Conservation (phyloP, 2,888 invertebrate species). For the Petrophora chlorosata region DNA sequence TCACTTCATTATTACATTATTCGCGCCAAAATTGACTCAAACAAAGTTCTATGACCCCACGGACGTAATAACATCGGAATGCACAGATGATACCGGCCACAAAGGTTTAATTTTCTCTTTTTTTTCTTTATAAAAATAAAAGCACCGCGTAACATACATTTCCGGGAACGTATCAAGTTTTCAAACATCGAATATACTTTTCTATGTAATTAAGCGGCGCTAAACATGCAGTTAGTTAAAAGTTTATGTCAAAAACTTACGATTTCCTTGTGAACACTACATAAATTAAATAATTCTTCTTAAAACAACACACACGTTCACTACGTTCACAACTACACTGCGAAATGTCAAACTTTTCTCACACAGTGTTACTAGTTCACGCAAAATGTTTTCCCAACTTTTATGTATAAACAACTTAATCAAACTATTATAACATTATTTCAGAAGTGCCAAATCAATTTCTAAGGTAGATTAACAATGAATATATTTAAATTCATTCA, state of each 20-base stretch:
- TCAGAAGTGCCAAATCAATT: no score
- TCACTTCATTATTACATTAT: conserved; percentile 29
- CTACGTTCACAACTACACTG: conserved; percentile 69
- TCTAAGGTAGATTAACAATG: no score
- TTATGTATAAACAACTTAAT: neutral
- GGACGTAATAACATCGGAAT: conserved; percentile 76
- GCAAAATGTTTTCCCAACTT: conserved; percentile 38
- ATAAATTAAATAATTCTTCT: conserved; percentile 64
- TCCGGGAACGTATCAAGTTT: conserved; percentile 56
- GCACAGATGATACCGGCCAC: conserved; percentile 72
- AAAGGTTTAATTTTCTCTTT: conserved; percentile 71
- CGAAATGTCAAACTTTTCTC: conserved; percentile 65
- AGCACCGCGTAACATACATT: conserved; percentile 59
- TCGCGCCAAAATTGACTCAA: conserved; percentile 60
- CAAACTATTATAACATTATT: neutral
- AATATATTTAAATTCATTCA: no score
- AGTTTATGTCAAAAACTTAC: conserved; percentile 76
- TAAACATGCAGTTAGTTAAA: conserved; percentile 37
- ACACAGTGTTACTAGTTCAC: conserved; percentile 56
- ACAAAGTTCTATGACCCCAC: conserved; percentile 53
- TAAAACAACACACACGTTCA: conserved; percentile 76
- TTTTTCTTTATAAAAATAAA: conserved; percentile 61
- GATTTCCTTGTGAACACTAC: conserved; percentile 65
- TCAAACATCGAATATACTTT: conserved; percentile 19
- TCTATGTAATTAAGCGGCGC: conserved; percentile 21